Evolutionary conservation across 2,797 vertebrate genomes (phyloP), one percentile per base, ranked within the genome.

Genomic region (Sus cebifrons): DNA sequence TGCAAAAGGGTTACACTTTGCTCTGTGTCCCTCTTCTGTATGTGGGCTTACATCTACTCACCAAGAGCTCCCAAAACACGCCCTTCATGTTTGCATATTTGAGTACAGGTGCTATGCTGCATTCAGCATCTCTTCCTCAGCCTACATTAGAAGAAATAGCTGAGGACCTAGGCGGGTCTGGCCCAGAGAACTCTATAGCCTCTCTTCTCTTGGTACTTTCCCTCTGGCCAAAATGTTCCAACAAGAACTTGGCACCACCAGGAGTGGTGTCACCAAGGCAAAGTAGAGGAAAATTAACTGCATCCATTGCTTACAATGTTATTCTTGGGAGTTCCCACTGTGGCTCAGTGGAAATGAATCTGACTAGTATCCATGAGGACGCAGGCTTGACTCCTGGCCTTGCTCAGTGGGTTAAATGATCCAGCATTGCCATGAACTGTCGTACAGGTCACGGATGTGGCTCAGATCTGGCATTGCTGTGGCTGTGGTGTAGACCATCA

Each of bases 141-240:
- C 25, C 52, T 58, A 25, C 12, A 7, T 10, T 6, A 14, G 3
- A 21, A 18, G n/a, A 68, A 79, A 27, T 0, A 29, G 71, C 12
- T n/a, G 5, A 71, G 44, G 10, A 17, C 17, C 21, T 27, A 49
- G 23, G 16, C 15, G 11, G 20, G 3, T 21, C 83, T 62, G 15
- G 0, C 44, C 17, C 4, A 3, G 16, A n/a, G 11, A 40, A 8
- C 5, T 25, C 11, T 6, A 23, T 17, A 6, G 17, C 44, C 5
- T 32, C n/a, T 67, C 79, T 56, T 79, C 23, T 64, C 60, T 40
- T 36, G 56, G 58, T 27, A 11, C 5, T 81, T 84, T 83, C 44
- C 18, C 54, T 54, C 44, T 77, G 73, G 49, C 86, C 67, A 54
- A 81, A 95, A 79, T 25, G 12, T 32, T 23, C 3, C 15, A 49